These are phyloP conservation scores for Campopleginae sp. DNA, from an alignment of 2,888 invertebrate genomes.

Conservation along the genomic window DNA sequence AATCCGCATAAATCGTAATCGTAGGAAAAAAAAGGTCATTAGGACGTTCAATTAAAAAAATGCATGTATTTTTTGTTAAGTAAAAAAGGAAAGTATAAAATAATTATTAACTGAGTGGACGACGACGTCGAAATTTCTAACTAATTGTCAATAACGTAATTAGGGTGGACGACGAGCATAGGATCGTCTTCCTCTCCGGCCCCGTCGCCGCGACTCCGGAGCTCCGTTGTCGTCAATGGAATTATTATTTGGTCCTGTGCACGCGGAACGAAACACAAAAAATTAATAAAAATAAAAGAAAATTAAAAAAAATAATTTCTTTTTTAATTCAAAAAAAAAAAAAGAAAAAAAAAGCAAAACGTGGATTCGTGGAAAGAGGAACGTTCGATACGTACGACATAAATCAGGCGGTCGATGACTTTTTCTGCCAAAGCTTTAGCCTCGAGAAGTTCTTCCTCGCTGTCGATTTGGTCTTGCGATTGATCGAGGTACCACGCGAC, in stretches of 20 bases:
- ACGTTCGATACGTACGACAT: slow-evolving; percentile 87
- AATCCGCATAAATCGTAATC: not conserved
- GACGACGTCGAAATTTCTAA: not conserved
- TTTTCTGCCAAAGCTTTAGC: slow-evolving; percentile 96
- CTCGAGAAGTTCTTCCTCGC: slow-evolving; percentile 95
- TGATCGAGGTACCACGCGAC: slow-evolving; percentile 97
- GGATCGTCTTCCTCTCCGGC: slow-evolving; percentile 89
- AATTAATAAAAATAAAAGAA: slow-evolving; percentile 5
- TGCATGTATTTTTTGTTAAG: slow-evolving; percentile 30
- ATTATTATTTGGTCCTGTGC: slow-evolving; percentile 94
- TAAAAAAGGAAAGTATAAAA: slow-evolving; percentile 41
- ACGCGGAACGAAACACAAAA: not conserved
- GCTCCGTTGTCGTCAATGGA: slow-evolving; percentile 87
- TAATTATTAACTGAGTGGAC: slow-evolving; percentile 33
- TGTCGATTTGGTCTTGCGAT: slow-evolving; percentile 94
- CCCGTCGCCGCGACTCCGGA: slow-evolving; percentile 85
- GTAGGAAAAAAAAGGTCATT: not conserved
- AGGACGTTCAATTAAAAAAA: slow-evolving; percentile 12
- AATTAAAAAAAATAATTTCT: too few species aligned
- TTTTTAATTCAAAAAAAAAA: too few species aligned
- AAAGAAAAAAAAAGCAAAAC: too few species aligned
- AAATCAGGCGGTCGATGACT: slow-evolving; percentile 95
- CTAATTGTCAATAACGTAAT: slow-evolving; percentile 92
- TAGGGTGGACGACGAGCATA: slow-evolving; percentile 97
- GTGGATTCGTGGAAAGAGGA: not conserved